Conservation (phyloP, 2,888 invertebrate species). For the Brachypalpus laphriformis region DNA sequence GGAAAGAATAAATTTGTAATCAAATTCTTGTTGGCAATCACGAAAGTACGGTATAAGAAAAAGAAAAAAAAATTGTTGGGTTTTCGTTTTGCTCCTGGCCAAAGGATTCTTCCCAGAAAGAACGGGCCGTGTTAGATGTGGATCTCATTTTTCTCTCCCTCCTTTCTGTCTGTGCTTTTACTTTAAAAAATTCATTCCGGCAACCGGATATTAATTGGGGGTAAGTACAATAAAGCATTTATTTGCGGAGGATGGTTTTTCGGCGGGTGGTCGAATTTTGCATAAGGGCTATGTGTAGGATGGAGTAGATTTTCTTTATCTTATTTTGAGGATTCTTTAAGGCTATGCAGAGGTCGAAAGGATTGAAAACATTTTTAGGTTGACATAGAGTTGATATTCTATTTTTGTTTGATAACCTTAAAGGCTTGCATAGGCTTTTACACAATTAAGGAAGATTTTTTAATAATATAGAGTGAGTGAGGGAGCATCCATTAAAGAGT, state of each 20-base stretch:
- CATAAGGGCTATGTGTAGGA: conserved; percentile 10
- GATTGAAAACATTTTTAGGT: conserved; percentile 39
- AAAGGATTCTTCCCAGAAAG: neutral
- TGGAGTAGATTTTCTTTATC: conserved; percentile 32
- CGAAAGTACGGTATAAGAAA: conserved; percentile 38
- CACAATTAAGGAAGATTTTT: conserved; percentile 31
- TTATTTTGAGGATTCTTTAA: conserved; percentile 29
- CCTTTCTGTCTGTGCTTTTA: conserved; percentile 36
- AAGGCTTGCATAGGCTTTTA: conserved; percentile 11
- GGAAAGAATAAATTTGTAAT: conserved; percentile 65
- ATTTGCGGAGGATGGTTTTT: conserved; percentile 39
- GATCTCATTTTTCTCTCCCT: neutral
- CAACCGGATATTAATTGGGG: conserved; percentile 73
- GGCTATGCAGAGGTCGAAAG: conserved; percentile 21
- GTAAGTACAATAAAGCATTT: conserved; percentile 68
- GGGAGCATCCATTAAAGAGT: too few species aligned
- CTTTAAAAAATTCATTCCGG: conserved; percentile 60
- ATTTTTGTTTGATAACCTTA: neutral
- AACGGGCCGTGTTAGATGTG: neutral
- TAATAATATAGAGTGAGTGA: neutral
- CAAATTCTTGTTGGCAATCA: conserved; percentile 71
- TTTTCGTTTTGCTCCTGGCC: conserved; percentile 5
- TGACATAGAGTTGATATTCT: neutral
- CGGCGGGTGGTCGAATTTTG: conserved; percentile 12
- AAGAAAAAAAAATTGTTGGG: too few species aligned